Evolutionary conservation across 2,888 invertebrate genomes (phyloP).

Genomic region (Volucella inflata): DNA sequence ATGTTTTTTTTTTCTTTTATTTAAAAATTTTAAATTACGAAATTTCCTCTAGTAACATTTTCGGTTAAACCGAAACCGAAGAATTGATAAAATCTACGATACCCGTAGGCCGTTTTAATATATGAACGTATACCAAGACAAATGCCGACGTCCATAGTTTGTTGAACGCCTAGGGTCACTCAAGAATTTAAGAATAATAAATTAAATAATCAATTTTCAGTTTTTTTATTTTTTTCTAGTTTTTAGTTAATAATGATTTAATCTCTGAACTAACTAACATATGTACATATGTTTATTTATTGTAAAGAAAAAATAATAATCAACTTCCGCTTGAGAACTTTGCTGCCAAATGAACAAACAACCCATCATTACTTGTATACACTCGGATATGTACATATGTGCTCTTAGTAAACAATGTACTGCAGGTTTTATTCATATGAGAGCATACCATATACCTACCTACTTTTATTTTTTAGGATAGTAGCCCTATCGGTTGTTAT

Average conservation of each 20-base stretch:
- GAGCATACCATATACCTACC: too few species aligned
- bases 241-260: constrained; percentile 8
- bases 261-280: not conserved
- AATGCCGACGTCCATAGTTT: not conserved
- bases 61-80: not conserved
- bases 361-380: not conserved
- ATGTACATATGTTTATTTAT: not conserved
- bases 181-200: constrained; percentile 29
- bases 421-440: too few species aligned
- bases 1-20: too few species aligned
- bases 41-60: too few species aligned
- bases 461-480: not conserved
- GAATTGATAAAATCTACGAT: not conserved
- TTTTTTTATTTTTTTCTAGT: constrained; percentile 2
- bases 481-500: not conserved
- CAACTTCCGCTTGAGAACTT: constrained; percentile 16
- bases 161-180: constrained; percentile 18
- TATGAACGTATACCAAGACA: constrained; percentile 3
- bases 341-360: constrained; percentile 7
- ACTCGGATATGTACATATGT: not conserved
- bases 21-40: not conserved
- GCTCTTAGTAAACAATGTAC: not conserved
- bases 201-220: constrained; percentile 22
- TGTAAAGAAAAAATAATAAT: constrained; percentile 11
- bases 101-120: constrained; percentile 5